Base-by-base conservation (phyloP, 2,797 vertebrate genomes). In the Platalea minor region DNA sequence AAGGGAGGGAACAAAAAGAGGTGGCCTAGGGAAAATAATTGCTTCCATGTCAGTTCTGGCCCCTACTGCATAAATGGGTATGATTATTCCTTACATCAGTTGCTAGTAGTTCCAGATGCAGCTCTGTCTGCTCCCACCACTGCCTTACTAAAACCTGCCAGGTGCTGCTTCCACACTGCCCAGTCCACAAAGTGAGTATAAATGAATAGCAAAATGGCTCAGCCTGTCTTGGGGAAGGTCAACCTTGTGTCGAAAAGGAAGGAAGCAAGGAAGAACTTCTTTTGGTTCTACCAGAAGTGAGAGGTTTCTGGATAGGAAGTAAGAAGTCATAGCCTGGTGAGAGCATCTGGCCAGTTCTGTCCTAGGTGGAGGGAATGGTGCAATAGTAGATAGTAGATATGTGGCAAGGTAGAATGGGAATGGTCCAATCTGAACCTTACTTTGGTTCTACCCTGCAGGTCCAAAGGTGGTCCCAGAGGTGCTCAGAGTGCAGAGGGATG, bases 301-400 rank as follows among this genome's bases (percentile, higher is more conserved):
- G 35, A 68, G 6, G 17, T 43, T 89, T 89, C 54, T 90, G 50
- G 37, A 68, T 77, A 60, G 14, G 24, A 57, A 39, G 21, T 17
- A n/a, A 76, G 56, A 67, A 78, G 20, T 31, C 12, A 13, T 53
- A 54, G 43, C 11, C 8, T 26, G 20, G 33, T 26, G 33, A 60
- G 24, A 69, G 9, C 37, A 57, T 19, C 41, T 41, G 19, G 25
- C 28, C 37, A 46, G 9, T 43, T 54, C 29, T 69, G 31, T 41
- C 1, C 0, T 33, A 29, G 20, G 0, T 41, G 14, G 39, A 75
- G 18, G 46, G 28, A 72, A 17, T 1, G 8, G 29, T 48, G 24
- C 17, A 56, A 37, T 37, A 37, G 37, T 37, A 37, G 37, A 37
- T 37, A 37, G 37, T 37, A 61, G n/a, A 10, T 19, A n/a, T 24